Evolutionary conservation across 1,140 invertebrate genomes (phyloP), one percentile per base, ranked within the genome.

Genomic region (Gyrodactylus salaris): DNA sequence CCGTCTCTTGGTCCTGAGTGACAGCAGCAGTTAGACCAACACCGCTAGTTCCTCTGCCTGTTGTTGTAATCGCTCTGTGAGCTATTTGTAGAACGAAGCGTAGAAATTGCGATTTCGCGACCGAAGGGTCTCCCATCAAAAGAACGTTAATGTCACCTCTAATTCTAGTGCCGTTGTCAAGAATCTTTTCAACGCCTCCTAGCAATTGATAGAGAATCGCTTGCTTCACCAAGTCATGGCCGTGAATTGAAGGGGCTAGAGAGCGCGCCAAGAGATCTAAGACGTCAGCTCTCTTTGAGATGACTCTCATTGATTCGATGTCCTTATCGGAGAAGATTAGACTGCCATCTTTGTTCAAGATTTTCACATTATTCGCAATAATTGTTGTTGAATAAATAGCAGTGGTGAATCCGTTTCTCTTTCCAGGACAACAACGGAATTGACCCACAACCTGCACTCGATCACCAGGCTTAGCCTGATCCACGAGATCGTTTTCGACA

Each of bases 21-120:
- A 99, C 93, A 19, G 95, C 94, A 27, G 95, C 95, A 2, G 95
- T 99, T 22, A 99, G 83, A 86, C 95, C 95, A 2, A 98, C 94
- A 74, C 94, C 95, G 20, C 89, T 92, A 2, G 86, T 86, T 21
- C 94, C 94, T 75, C 95, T 84, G 69, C 95, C 95, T 0, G 94
- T 99, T 0, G 95, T 98, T 7, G 92, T 85, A 77, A 99, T 88
- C 25, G 93, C 94, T 74, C 93, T 81, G 0, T 92, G 69, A 7
- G 72, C 70, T 23, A 19, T 20, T 26, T 74, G 74, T 24, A 74
- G n/a, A 54, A 74, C 76, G 74, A 74, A 80, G 77, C 83, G 77
- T 1, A 99, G 80, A 76, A 98, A 82, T 79, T 99, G 95, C 0
- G 93, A 98, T 82, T 99, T 99, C 1, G 94, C 94, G 69, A 98